Evolutionary conservation across 2,113 vertebrate genomes (phyloP).

Genomic region (Dascyllus trimaculatus): DNA sequence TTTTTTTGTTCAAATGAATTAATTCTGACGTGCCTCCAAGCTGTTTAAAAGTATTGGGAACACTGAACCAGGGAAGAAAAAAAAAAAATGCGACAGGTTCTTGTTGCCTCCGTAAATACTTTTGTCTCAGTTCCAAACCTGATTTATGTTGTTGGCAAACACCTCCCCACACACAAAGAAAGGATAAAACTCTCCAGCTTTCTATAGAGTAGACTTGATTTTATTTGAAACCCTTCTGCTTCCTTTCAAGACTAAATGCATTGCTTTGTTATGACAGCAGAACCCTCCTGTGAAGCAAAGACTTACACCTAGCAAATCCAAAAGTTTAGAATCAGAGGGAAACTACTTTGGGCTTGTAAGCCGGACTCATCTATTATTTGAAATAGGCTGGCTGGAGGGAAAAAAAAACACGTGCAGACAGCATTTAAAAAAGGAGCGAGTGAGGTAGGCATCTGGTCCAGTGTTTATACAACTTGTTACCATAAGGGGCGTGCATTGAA

Average conservation of each 20-base stretch:
- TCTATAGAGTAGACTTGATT: slow-evolving; percentile 59
- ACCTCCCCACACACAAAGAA: slow-evolving; percentile 39
- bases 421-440: slow-evolving; percentile 56
- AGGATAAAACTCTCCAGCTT: slow-evolving; percentile 30
- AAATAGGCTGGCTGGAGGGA: slow-evolving; percentile 56
- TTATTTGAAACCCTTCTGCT: slow-evolving; percentile 70
- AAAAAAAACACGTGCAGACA: slow-evolving; percentile 49
- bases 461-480: slow-evolving; percentile 78
- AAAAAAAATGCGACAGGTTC: slow-evolving; percentile 51
- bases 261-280: slow-evolving; percentile 81
- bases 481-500: slow-evolving; percentile 67
- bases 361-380: slow-evolving; percentile 72
- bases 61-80: slow-evolving; percentile 8
- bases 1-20: slow-evolving; percentile 62
- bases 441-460: slow-evolving; percentile 61
- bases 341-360: slow-evolving; percentile 56
- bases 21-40: slow-evolving; percentile 51
- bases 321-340: slow-evolving; percentile 68
- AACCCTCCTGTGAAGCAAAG: slow-evolving; percentile 64
- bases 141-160: slow-evolving; percentile 59
- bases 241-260: slow-evolving; percentile 77
- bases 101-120: slow-evolving; percentile 45
- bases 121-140: slow-evolving; percentile 46
- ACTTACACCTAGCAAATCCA: slow-evolving; percentile 67
- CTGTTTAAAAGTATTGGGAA: slow-evolving; percentile 45